Evolutionary conservation across 2,113 vertebrate genomes (phyloP).

Genomic region (Erinaceus europaeus): DNA sequence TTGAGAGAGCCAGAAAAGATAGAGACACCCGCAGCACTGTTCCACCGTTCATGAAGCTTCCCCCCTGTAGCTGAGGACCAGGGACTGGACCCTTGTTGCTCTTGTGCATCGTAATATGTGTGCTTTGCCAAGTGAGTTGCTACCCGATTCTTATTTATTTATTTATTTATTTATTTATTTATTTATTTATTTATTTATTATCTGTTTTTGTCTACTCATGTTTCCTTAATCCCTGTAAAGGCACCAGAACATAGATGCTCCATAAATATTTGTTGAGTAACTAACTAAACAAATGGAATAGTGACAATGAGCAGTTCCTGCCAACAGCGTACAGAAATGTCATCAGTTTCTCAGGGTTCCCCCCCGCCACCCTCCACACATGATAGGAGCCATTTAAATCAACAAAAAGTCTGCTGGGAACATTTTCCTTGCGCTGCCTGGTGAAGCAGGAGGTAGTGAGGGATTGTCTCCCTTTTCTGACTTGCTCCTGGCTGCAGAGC

Average conservation of each 20-base stretch:
- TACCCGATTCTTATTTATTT: too few relatives aligned
- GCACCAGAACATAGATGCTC: background rate
- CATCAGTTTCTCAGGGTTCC: slow-evolving; percentile 7
- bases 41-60: too few relatives aligned
- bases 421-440: background rate
- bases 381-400: background rate
- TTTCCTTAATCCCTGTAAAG: background rate
- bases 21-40: too few relatives aligned
- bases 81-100: too few relatives aligned
- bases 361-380: too few relatives aligned
- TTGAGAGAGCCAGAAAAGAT: too few relatives aligned
- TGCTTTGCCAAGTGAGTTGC: too few relatives aligned
- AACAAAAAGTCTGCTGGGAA: background rate
- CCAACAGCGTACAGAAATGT: background rate
- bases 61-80: too few relatives aligned
- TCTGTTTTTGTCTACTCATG: background rate
- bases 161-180: too few relatives aligned
- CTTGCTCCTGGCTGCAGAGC: background rate
- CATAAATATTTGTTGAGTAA: slow-evolving; percentile 15
- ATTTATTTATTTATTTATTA: too few relatives aligned
- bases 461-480: background rate
- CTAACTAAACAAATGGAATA: background rate
- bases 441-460: background rate
- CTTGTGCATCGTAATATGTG: too few relatives aligned
- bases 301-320: background rate